phyloP scores from a whole-genome alignment of 1,140 invertebrate species.

The Conus ventricosus region DNA sequence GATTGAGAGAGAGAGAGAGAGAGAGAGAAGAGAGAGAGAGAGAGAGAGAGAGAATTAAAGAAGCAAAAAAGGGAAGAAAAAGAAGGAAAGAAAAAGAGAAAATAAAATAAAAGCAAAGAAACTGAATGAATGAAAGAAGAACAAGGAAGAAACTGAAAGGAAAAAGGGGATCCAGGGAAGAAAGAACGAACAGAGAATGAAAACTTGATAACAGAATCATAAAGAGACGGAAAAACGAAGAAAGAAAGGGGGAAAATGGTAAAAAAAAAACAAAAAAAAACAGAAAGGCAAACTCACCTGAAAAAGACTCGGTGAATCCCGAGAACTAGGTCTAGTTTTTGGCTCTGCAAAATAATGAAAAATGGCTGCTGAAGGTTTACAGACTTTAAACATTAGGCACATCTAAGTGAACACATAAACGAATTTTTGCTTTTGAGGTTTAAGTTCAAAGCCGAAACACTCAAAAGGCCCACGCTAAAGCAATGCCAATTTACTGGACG shows the following conservation, averaged over 20 bases:
- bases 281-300: not conserved
- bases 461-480: no score
- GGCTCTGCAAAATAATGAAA: no score
- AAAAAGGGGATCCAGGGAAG: not conserved
- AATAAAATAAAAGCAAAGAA: not conserved
- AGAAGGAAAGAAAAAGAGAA: not conserved
- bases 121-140: not conserved
- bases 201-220: not conserved
- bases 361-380: no score
- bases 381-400: no score
- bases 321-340: no score
- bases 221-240: slow-evolving; percentile 13
- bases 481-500: no score
- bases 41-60: not conserved
- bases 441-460: no score
- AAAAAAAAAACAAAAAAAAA: not conserved
- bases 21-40: not conserved
- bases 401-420: no score
- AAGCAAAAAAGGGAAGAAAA: not conserved
- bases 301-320: not conserved
- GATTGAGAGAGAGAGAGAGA: not conserved
- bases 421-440: no score
- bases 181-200: not conserved
- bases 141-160: not conserved
- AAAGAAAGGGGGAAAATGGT: not conserved